A percentile compares a stretch with the other conserved stretches of the same genome.
These are phyloP conservation scores for Zosterops pallidus DNA, from an alignment of 2,113 vertebrate genomes.

Conservation along the genomic window DNA sequence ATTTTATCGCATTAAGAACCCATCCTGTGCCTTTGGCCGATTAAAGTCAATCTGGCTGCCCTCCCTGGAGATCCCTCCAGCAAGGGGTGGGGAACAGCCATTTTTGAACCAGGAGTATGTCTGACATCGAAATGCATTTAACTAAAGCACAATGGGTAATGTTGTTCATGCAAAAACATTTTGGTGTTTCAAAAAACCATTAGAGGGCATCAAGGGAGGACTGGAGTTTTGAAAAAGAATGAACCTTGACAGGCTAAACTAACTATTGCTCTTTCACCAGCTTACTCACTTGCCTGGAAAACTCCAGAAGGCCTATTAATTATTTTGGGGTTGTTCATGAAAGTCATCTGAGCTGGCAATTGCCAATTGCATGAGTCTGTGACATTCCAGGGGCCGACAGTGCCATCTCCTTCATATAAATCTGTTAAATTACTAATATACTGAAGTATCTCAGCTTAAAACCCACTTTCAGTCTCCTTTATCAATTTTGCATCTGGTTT, in stretches of 20 bases:
- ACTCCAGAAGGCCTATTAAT: slow-evolving; percentile 65
- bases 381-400: slow-evolving; percentile 26
- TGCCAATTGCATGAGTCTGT: slow-evolving; percentile 25
- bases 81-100: slow-evolving; percentile 9
- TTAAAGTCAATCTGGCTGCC: slow-evolving; percentile 12
- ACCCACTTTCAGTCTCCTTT: neutral
- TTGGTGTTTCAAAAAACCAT: slow-evolving; percentile 72
- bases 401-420: slow-evolving; percentile 29
- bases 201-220: slow-evolving; percentile 71
- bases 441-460: slow-evolving; percentile 1
- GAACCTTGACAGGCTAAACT: slow-evolving; percentile 70
- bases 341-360: slow-evolving; percentile 30
- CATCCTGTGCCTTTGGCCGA: slow-evolving; percentile 12
- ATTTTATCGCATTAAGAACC: slow-evolving; percentile 4
- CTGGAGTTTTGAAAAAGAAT: slow-evolving; percentile 67
- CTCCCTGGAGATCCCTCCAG: slow-evolving; percentile 39
- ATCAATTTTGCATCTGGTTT: slow-evolving; percentile 58
- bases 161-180: slow-evolving; percentile 70
- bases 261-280: slow-evolving; percentile 50
- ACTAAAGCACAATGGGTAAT: slow-evolving; percentile 61
- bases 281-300: slow-evolving; percentile 33
- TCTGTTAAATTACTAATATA: slow-evolving; percentile 52
- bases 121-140: slow-evolving; percentile 73
- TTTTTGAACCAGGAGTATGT: slow-evolving; percentile 41
- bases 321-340: slow-evolving; percentile 53